Percentiles rank a stretch among this genome's conserved stretches.
Conservation (phyloP, 2,797 vertebrate genomes). For the Danio choprae region DNA sequence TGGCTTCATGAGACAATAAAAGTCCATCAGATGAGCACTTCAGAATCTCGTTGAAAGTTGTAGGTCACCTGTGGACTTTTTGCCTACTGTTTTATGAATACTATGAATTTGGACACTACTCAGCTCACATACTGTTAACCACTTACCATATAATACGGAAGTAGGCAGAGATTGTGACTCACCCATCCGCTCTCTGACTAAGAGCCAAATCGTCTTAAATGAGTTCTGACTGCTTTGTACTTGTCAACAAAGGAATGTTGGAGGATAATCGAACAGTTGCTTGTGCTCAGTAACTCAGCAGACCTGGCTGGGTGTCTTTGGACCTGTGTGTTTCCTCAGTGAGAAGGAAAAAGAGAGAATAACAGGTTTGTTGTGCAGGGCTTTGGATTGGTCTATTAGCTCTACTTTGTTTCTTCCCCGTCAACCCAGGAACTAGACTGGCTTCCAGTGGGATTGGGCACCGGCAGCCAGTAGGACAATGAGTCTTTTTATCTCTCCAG, state of each 20-base stretch:
- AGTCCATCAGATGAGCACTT: too few relatives aligned
- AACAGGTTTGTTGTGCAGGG: conserved; percentile 63
- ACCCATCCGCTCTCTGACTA: conserved; percentile 31
- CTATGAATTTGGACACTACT: too few relatives aligned
- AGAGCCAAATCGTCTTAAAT: conserved; percentile 12
- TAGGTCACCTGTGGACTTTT: too few relatives aligned
- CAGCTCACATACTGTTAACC: too few relatives aligned
- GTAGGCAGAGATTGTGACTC: not conserved
- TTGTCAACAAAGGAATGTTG: conserved; percentile 19
- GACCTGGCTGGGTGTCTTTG: conserved; percentile 55
- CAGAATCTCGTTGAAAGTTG: too few relatives aligned
- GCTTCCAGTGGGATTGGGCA: conserved; percentile 56
- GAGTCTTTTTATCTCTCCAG: conserved; percentile 67
- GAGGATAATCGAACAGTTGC: conserved; percentile 23
- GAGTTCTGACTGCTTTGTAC: conserved; percentile 23
- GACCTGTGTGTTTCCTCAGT: conserved; percentile 43
- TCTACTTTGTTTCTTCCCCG: conserved; percentile 62
- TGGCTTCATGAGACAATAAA: too few relatives aligned
- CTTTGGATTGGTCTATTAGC: conserved; percentile 63
- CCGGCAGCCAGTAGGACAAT: conserved; percentile 64
- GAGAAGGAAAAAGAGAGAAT: conserved; percentile 54
- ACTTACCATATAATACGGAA: too few relatives aligned
- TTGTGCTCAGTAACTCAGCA: conserved; percentile 50
- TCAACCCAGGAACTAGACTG: conserved; percentile 59
- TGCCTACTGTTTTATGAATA: too few relatives aligned